These are phyloP conservation scores for Cichlasoma orientale DNA, from an alignment of 2,797 vertebrate genomes.

Conservation along the genomic window DNA sequence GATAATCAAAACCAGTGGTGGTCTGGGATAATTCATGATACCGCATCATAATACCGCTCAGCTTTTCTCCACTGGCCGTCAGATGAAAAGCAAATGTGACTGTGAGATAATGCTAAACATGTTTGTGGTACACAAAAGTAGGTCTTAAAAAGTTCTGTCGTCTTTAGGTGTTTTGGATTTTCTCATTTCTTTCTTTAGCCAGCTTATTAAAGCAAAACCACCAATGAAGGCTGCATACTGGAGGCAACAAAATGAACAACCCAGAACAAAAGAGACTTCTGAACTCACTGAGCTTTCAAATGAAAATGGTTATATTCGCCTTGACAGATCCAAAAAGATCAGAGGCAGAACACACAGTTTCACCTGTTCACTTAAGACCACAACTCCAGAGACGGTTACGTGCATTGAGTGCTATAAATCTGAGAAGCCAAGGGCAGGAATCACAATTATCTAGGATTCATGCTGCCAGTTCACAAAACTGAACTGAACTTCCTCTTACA, in stretches of 20 bases:
- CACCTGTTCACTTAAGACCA: slow-evolving; percentile 25
- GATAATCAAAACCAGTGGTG: neutral
- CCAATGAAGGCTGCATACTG: neutral
- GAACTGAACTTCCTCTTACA: slow-evolving; percentile 55
- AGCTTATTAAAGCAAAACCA: neutral
- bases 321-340: slow-evolving; percentile 43
- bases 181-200: neutral
- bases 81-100: neutral
- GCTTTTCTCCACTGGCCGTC: neutral
- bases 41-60: neutral
- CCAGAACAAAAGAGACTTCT: slow-evolving; percentile 27
- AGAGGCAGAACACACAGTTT: slow-evolving; percentile 14
- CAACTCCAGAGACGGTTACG: slow-evolving; percentile 13
- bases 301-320: slow-evolving; percentile 22
- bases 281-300: slow-evolving; percentile 22
- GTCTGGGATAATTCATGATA: neutral
- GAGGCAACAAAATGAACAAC: slow-evolving; percentile 14
- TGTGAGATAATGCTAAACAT: neutral
- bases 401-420: slow-evolving; percentile 9
- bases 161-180: neutral
- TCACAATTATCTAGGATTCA: slow-evolving; percentile 29
- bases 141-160: neutral
- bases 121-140: neutral
- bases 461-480: slow-evolving; percentile 13
- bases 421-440: slow-evolving; percentile 22